Evolutionary conservation across 2,113 vertebrate genomes (phyloP).

Genomic region (Callionymus lyra): DNA sequence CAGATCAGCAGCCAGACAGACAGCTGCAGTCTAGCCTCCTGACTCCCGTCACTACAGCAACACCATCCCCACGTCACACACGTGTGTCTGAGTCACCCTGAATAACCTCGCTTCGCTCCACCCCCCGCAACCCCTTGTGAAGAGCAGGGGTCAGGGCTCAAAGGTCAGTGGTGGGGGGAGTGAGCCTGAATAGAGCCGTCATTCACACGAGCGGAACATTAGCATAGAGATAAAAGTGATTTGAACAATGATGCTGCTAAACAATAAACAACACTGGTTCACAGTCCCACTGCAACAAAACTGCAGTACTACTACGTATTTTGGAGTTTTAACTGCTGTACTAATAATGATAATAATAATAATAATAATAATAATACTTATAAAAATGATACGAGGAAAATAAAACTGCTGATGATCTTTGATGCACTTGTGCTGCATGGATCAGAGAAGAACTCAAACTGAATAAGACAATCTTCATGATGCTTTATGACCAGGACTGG

Average conservation of each 20-base stretch:
- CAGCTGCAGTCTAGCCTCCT: constrained; percentile 44
- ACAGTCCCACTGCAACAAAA: too few relatives aligned
- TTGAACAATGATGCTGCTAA: constrained; percentile 4
- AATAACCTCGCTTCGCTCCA: constrained; percentile 3
- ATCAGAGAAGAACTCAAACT: too few relatives aligned
- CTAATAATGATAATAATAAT: background rate
- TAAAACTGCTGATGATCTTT: too few relatives aligned
- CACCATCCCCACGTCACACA: background rate
- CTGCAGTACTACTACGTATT: too few relatives aligned
- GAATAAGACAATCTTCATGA: too few relatives aligned
- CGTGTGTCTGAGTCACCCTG: constrained; percentile 5
- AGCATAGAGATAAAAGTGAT: constrained; percentile 12
- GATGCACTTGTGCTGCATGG: too few relatives aligned
- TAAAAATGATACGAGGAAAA: too few relatives aligned
- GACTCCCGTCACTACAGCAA: constrained; percentile 17
- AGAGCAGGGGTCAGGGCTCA: constrained; percentile 14
- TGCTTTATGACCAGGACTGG: too few relatives aligned
- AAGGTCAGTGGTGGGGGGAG: constrained; percentile 7
- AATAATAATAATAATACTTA: background rate
- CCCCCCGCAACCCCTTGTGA: constrained; percentile 7
- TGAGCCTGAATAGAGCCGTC: constrained; percentile 33
- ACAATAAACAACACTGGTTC: too few relatives aligned
- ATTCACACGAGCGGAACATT: constrained; percentile 8
- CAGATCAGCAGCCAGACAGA: constrained; percentile 1
- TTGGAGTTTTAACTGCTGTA: too few relatives aligned